Evolutionary conservation across 30 jellyfish, hydroid and myxozoan species (phyloP).

Genomic region (Hydractinia symbiolongicarpus): DNA sequence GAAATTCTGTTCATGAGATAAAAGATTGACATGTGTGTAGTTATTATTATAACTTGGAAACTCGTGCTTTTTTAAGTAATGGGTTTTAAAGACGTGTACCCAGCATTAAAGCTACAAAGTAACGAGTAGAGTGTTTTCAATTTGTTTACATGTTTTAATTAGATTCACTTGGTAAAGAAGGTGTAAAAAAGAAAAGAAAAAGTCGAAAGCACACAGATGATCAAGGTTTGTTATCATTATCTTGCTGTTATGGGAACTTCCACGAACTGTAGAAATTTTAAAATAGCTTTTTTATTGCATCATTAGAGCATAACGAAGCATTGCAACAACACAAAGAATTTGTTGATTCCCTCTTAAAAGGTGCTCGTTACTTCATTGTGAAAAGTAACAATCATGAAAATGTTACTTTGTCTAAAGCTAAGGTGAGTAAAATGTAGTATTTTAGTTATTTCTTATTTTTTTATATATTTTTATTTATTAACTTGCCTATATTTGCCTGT

Average conservation of each 20-base stretch:
- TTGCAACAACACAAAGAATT: conserved; percentile 50
- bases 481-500: too few relatives aligned
- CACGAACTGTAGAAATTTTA: neutral
- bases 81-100: too few relatives aligned
- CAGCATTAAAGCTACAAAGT: too few relatives aligned
- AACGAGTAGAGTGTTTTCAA: too few relatives aligned
- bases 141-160: neutral
- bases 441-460: neutral
- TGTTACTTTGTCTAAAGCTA: conserved; percentile 92
- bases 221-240: conserved; percentile 29
- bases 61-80: too few relatives aligned
- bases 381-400: conserved; percentile 96
- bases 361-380: conserved; percentile 88
- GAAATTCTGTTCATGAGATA: too few relatives aligned
- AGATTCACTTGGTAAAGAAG: conserved; percentile 3
- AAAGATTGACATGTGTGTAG: too few relatives aligned
- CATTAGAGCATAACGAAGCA: conserved; percentile 38
- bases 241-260: too few relatives aligned
- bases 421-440: conserved; percentile 37
- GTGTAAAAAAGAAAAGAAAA: neutral
- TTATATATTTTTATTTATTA: too few relatives aligned
- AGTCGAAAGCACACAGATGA: conserved; percentile 8
- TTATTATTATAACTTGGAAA: too few relatives aligned
- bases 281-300: neutral
- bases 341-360: conserved; percentile 58